Percentiles rank a stretch among this genome's conserved stretches.
Conservation (phyloP, 2,797 vertebrate genomes). For the Atherinosoma microstoma region DNA sequence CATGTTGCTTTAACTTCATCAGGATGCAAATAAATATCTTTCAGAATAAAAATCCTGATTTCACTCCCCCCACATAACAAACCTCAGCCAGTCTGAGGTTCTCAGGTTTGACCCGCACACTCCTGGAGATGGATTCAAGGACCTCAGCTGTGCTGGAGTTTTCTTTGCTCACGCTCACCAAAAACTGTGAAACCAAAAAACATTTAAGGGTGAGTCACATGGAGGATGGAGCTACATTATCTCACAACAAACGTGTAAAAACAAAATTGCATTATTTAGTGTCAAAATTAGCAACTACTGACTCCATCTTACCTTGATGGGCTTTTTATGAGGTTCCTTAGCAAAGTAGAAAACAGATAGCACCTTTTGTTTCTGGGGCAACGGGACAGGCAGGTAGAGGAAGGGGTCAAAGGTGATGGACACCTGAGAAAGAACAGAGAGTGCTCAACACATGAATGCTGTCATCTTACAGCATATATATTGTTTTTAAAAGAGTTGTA, state of each 20-base stretch:
- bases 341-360: constrained; percentile 95
- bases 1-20: too few species aligned
- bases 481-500: neutral
- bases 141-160: constrained; percentile 94
- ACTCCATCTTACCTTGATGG: constrained; percentile 89
- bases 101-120: constrained; percentile 90
- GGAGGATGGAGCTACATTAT: neutral
- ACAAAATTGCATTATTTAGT: neutral
- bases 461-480: neutral
- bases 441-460: neutral
- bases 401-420: constrained; percentile 99
- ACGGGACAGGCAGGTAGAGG: constrained; percentile 95
- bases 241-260: neutral
- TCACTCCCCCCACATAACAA: constrained; percentile 15
- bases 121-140: constrained; percentile 92
- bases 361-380: constrained; percentile 98
- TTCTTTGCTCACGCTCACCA: constrained; percentile 97
- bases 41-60: neutral
- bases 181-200: constrained; percentile 82
- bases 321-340: constrained; percentile 97
- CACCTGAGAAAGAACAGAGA: constrained; percentile 81
- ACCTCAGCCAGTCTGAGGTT: constrained; percentile 95
- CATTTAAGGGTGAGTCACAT: neutral
- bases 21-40: neutral
- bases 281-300: neutral